Percentiles rank a stretch among this genome's conserved stretches.
Evolutionary conservation across 2,797 vertebrate genomes (phyloP).

Genomic region (Hippopotamyrus pictus): DNA sequence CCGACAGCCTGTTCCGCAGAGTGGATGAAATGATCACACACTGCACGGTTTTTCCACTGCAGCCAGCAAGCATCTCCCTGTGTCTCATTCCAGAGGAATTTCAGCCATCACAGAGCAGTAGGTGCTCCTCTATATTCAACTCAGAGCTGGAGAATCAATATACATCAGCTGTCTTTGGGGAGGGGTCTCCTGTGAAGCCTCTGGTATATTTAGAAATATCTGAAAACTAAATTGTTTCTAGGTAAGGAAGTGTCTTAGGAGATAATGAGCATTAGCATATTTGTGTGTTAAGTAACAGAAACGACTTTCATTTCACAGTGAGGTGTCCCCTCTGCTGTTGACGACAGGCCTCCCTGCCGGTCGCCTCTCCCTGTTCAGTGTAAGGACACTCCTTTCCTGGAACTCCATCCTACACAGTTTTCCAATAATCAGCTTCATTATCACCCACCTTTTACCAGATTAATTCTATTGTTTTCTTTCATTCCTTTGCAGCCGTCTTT

Average conservation of each 20-base stretch:
- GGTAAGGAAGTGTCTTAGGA: background rate
- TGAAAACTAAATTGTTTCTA: background rate
- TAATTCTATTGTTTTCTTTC: background rate
- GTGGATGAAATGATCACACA: conserved; percentile 1
- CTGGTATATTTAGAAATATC: background rate
- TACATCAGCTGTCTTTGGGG: background rate
- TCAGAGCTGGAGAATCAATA: background rate
- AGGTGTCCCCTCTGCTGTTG: background rate
- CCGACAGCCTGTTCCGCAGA: background rate
- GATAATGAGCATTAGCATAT: background rate
- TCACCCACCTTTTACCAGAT: background rate
- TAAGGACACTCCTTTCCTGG: background rate
- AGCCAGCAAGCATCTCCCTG: background rate
- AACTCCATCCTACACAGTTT: background rate
- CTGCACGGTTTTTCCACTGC: background rate
- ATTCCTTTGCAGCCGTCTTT: background rate
- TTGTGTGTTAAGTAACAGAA: background rate
- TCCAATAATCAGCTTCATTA: background rate
- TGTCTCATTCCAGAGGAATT: background rate
- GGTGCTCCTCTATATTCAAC: background rate
- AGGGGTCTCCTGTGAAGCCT: background rate
- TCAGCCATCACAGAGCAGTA: background rate
- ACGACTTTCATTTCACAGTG: background rate
- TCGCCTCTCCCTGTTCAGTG: background rate
- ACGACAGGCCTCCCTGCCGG: background rate